Evolutionary conservation across 2,888 invertebrate genomes (phyloP), one percentile per base, ranked within the genome.

Genomic region (Hemistola chrysoprasaria): DNA sequence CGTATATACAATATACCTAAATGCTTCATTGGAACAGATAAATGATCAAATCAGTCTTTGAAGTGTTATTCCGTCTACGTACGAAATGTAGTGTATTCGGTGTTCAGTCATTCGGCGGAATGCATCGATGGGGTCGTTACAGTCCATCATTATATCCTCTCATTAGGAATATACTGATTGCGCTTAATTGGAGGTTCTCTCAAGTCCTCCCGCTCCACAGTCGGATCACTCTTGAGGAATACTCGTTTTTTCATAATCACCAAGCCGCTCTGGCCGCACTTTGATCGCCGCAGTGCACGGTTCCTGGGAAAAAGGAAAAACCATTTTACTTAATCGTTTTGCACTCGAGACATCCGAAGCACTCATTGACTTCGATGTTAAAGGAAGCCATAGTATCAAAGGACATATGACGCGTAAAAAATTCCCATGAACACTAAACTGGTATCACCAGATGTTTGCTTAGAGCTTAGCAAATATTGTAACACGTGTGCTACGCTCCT

Each of bases 131-230:
- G 74, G 80, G 65, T 83, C 82, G 80, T 83, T 81, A 79, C 76
- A 79, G 79, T 76, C 86, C 78, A 81, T 81, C 77, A 87, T 87
- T 86, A 88, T 81, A 82, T 78, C 75, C 87, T 78, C 82, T 85
- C 88, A 86, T 88, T 88, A 88, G 85, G 85, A 85, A 86, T 88
- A 88, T 80, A 86, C 86, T 88, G 88, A 88, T 88, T 88, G 84
- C 83, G 82, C 78, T 85, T 88, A 88, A 88, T 88, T 88, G 84
- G 76, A 79, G 84, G 81, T 78, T 80, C 82, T 74, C 70, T 63
- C 70, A 78, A 76, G 69, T 76, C 69, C 76, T 72, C 68, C 78
- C 84, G 81, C 79, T 78, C 74, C 77, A 68, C 68, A 34, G 34
- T 43, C 38, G 23, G 43, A 44, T 71, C 75, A 70, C 71, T 74